Base-by-base conservation (phyloP, 2,113 vertebrate species). In the Leptocoma aspasia region DNA sequence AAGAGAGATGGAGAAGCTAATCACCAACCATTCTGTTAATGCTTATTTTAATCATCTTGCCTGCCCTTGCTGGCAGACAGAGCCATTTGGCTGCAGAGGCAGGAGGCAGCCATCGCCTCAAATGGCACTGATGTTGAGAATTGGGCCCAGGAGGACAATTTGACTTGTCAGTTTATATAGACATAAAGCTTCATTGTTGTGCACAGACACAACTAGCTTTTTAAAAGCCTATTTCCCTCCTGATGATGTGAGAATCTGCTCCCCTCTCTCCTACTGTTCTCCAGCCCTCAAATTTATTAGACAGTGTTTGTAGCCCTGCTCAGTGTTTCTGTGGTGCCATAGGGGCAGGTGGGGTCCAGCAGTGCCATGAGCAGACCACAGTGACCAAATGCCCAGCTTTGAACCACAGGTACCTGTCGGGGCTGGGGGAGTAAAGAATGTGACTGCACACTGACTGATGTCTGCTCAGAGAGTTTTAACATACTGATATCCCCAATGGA, bases 121-220 rank as follows among this genome's bases (percentile, higher is more conserved):
- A 97, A 97, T 95, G 96, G 94, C 94, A 91, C 96, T 97, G 95
- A 92, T 94, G 92, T 86, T 96, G 97, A 96, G 96, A 98, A 98
- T 82, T 96, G 96, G 96, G 94, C 98, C 97, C 97, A 24, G 91
- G 98, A 97, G 98, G 85, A 86, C 96, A 91, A 95, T 98, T 97
- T 97, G 95, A 97, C 97, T 97, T 98, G 98, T 99, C 98, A 98
- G 95, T 98, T 98, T 98, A 98, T 98, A 97, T 97, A 98, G 97
- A 98, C 93, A 95, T 97, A 97, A 97, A 97, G 93, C 96, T 97
- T 94, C 95, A 96, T 96, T 97, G 94, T 94, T 97, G 95, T 96
- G 95, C 86, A 95, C 87, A 97, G 93, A 90, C 82, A 89, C 95
- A 83, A 96, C 90, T 95, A 92, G 95, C 97, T 97, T 94, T 95